Base-by-base conservation (phyloP, 2,113 vertebrate genomes). In the Parus major region DNA sequence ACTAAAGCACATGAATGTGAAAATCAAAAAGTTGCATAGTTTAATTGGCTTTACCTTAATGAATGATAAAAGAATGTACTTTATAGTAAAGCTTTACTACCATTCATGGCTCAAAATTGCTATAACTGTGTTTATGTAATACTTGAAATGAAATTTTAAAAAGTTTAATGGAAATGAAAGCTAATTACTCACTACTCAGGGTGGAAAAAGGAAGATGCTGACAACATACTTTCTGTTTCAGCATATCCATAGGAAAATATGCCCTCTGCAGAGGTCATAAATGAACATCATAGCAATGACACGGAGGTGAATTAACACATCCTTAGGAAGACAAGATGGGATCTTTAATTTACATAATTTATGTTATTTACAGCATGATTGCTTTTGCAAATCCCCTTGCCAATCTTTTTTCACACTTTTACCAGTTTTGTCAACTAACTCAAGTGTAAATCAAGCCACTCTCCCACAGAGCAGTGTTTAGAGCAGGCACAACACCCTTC, bases 31-130 rank as follows among this genome's bases (percentile, higher is more conserved):
- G 10, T 35, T 88, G 39, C 20, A 9, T 18, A 46, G 46, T 88
- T 91, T 80, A 94, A 88, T 55, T 71, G 25, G n/a, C 50, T 96
- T 90, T 92, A 91, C 92, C 56, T 92, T 92, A 86, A 82, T 56
- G 71, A 90, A 81, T 44, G 12, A 94, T 79, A 95, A 92, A 96
- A 92, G 33, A 95, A 96, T 12, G 12, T 27, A 94, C 31, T 75
- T 93, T 93, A 93, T 57, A 86, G 57, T 49, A 93, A 92, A 68
- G 42, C 77, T 76, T 95, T 64, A 61, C 22, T 75, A 63, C 41
- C 12, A 64, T 60, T 86, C 41, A 60, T 11, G 9, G 78, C 24
- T 44, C 52, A 81, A 96, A 86, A 80, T 70, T 77, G 86, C 56
- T 72, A 79, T 92, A 94, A 97, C 95, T 44, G 68, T 85, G 60